Conservation (phyloP, 2,113 vertebrate species). For the Osmerus eperlanus region DNA sequence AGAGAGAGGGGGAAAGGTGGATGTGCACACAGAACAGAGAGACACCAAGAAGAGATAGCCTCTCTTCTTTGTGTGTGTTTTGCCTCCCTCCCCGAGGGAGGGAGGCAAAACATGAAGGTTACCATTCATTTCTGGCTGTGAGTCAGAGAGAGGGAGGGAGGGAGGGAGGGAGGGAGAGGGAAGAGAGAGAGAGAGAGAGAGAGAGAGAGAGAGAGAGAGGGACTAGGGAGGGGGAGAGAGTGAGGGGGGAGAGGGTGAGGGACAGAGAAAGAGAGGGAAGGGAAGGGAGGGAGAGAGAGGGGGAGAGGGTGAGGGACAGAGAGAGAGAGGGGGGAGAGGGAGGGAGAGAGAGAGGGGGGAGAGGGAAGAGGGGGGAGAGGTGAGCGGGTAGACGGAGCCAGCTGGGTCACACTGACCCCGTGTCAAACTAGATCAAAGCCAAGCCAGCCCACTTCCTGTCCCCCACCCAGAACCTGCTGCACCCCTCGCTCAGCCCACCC, state of each 20-base stretch:
- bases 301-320: too few relatives aligned
- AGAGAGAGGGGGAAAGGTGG: background rate
- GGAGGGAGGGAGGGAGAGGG: slow-evolving; percentile 9
- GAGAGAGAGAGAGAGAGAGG: slow-evolving; percentile 28
- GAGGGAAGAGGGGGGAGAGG: too few relatives aligned
- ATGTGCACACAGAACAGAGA: background rate
- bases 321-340: too few relatives aligned
- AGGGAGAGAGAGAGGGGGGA: too few relatives aligned
- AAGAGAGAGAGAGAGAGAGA: background rate
- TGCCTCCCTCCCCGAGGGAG: too few relatives aligned
- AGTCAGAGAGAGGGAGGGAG: slow-evolving; percentile 8
- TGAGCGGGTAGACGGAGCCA: slow-evolving; percentile 33
- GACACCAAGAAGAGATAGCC: background rate
- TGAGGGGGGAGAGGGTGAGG: too few relatives aligned
- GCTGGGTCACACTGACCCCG: slow-evolving; percentile 63
- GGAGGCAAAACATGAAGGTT: background rate
- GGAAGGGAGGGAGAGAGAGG: too few relatives aligned
- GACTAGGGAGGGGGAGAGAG: too few relatives aligned
- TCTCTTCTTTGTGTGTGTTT: too few relatives aligned
- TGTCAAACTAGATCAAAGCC: slow-evolving; percentile 56
- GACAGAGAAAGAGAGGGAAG: too few relatives aligned
- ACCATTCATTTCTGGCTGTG: background rate
- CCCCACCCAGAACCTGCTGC: slow-evolving; percentile 55
- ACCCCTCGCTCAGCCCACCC: background rate
- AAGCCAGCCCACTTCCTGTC: slow-evolving; percentile 65